These are phyloP conservation scores for Acleris sparsana DNA, from an alignment of 2,888 invertebrate genomes.

Conservation along the genomic window DNA sequence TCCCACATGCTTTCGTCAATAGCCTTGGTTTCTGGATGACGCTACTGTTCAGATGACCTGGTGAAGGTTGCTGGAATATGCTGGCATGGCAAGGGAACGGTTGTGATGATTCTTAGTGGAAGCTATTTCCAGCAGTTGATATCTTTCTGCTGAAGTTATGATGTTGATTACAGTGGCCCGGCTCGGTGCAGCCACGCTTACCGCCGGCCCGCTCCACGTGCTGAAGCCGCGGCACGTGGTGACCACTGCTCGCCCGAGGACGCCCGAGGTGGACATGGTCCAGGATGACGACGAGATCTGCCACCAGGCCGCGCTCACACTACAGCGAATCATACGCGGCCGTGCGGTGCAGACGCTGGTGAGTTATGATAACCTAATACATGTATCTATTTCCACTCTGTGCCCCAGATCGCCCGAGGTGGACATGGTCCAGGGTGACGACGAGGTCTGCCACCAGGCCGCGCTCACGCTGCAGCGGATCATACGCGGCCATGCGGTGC, in stretches of 20 bases:
- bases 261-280: constrained; percentile 63
- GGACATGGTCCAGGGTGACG: constrained; percentile 55
- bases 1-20: no score
- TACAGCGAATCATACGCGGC: constrained; percentile 88
- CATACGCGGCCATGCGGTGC: constrained; percentile 88
- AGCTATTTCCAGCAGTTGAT: no score
- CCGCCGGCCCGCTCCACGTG: constrained; percentile 62
- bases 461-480: constrained; percentile 86
- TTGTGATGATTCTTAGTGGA: no score
- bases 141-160: no score
- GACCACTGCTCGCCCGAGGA: constrained; percentile 54
- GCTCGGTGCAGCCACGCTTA: constrained; percentile 55
- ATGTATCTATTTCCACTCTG: no score
- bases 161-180: constrained; percentile 59
- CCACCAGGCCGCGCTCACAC: constrained; percentile 80
- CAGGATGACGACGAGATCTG: constrained; percentile 53
- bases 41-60: no score
- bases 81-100: no score
- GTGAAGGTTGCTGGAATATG: no score
- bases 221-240: constrained; percentile 54
- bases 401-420: constrained; percentile 69
- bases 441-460: constrained; percentile 68
- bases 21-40: no score
- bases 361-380: constrained; percentile 27
- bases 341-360: constrained; percentile 89